phyloP scores from a whole-genome alignment of 1,140 invertebrate species.

The Varroa destructor region DNA sequence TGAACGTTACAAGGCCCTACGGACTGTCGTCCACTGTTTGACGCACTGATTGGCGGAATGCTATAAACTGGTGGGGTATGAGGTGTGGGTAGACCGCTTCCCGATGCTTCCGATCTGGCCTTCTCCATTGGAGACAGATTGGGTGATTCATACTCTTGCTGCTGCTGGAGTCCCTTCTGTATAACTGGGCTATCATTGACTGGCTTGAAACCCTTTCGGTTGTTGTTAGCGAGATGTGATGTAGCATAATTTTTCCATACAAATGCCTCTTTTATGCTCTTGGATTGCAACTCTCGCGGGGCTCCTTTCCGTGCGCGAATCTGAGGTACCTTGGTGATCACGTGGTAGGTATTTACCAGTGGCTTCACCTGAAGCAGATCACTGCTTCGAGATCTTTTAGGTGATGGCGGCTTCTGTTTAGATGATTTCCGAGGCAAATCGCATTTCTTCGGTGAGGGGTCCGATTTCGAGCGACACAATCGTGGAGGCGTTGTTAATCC shows the following conservation, averaged over 20 bases:
- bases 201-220: not conserved
- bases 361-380: not conserved
- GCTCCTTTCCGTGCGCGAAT: conserved; percentile 14
- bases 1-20: no score
- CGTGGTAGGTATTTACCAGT: conserved; percentile 19
- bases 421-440: not conserved
- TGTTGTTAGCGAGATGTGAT: not conserved
- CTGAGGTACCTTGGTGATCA: not conserved
- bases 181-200: no score
- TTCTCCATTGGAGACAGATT: no score
- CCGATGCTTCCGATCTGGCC: no score
- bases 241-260: not conserved
- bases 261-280: conserved; percentile 9
- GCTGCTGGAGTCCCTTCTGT: no score
- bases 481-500: not conserved
- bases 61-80: no score
- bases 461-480: not conserved
- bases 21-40: no score
- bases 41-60: no score
- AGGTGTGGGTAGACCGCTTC: no score
- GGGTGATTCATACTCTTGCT: no score
- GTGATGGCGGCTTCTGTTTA: not conserved
- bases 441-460: not conserved
- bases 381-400: not conserved
- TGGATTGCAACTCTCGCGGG: not conserved